These are phyloP conservation scores for Prosapia bicincta DNA, from an alignment of 2,888 invertebrate genomes.

Conservation along the genomic window DNA sequence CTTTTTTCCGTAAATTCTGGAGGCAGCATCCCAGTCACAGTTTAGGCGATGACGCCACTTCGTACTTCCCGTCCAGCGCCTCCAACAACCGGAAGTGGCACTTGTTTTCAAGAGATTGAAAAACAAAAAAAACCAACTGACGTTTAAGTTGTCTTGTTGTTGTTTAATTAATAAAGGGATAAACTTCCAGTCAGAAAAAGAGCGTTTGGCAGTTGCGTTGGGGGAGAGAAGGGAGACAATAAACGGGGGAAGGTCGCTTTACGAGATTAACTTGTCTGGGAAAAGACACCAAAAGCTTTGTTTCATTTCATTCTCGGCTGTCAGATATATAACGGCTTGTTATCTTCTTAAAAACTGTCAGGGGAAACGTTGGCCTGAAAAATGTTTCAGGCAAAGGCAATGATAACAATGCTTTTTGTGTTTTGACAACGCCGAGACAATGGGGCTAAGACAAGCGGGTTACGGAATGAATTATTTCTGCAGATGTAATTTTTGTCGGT, in stretches of 20 bases:
- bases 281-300: conserved; percentile 2
- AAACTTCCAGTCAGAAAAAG: background rate
- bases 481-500: background rate
- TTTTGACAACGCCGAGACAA: background rate
- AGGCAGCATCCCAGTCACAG: too few relatives aligned
- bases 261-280: background rate
- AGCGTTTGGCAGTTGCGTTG: background rate
- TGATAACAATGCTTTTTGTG: conserved; percentile 2
- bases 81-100: too few relatives aligned
- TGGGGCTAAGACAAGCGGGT: background rate
- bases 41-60: too few relatives aligned
- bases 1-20: too few relatives aligned
- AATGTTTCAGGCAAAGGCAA: background rate
- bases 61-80: too few relatives aligned
- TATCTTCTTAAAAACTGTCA: conserved; percentile 2
- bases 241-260: background rate
- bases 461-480: background rate
- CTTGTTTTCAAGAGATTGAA: too few relatives aligned
- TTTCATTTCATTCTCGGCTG: conserved; percentile 2
- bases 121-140: background rate
- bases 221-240: background rate
- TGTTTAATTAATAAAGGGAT: background rate
- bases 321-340: background rate
- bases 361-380: background rate
- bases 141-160: background rate